Evolutionary conservation across 2,888 invertebrate species (phyloP).

Genomic region (Rutpela maculata): DNA sequence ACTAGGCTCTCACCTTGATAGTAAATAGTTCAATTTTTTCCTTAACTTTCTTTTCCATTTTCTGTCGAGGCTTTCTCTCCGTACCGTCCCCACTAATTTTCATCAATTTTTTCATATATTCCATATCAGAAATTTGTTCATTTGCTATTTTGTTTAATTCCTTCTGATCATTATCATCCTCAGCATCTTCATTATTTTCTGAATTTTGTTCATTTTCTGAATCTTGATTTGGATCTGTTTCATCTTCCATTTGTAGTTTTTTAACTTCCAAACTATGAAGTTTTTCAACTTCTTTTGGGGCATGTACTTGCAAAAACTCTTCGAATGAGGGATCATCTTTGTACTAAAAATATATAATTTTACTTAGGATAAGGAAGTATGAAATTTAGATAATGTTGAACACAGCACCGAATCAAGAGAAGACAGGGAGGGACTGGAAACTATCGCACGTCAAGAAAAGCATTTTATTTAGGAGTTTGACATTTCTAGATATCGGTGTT

Average conservation of each 20-base stretch:
- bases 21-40: slow-evolving; percentile 76
- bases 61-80: slow-evolving; percentile 66
- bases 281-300: slow-evolving; percentile 73
- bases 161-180: slow-evolving; percentile 51
- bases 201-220: slow-evolving; percentile 65
- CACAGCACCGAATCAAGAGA: too few relatives aligned
- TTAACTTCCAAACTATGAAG: slow-evolving; percentile 60
- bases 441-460: too few relatives aligned
- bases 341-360: slow-evolving; percentile 75
- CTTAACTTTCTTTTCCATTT: slow-evolving; percentile 71
- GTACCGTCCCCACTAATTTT: slow-evolving; percentile 60
- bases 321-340: slow-evolving; percentile 92
- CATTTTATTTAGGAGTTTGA: too few relatives aligned
- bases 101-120: slow-evolving; percentile 85
- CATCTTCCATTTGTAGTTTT: slow-evolving; percentile 38
- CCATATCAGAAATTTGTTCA: slow-evolving; percentile 84
- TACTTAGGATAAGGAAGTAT: background rate
- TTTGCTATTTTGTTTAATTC: slow-evolving; percentile 78
- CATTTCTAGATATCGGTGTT: too few relatives aligned
- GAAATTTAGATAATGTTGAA: too few relatives aligned
- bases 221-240: slow-evolving; percentile 70
- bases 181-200: slow-evolving; percentile 55
- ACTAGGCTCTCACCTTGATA: slow-evolving; percentile 76
- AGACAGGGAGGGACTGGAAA: too few relatives aligned
- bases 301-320: slow-evolving; percentile 92